Conservation (phyloP, 2,888 invertebrate species). For the Tetheella fluctuosa region DNA sequence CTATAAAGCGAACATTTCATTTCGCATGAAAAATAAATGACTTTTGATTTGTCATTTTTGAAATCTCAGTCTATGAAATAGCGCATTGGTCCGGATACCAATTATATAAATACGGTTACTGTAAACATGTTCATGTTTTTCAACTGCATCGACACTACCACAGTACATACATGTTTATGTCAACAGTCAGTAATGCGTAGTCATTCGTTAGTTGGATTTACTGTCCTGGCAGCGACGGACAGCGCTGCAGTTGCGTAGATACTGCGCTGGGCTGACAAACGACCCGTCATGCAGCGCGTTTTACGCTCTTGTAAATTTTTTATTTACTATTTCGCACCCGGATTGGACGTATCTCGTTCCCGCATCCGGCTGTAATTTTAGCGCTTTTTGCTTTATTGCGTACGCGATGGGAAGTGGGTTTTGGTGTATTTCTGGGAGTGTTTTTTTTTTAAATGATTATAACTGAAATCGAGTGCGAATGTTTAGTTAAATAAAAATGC, state of each 20-base stretch:
- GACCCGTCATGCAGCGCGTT: constrained; percentile 17
- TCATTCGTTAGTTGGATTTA: constrained; percentile 18
- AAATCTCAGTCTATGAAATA: not conserved
- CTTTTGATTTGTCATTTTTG: not conserved
- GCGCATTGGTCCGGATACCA: not conserved
- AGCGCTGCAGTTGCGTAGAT: constrained; percentile 16
- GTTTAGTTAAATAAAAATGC: not conserved
- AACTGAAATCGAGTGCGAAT: not conserved
- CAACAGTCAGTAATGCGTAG: not conserved
- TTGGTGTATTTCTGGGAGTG: not conserved
- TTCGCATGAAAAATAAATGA: not conserved
- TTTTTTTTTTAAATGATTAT: not conserved
- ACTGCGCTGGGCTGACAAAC: constrained; percentile 20
- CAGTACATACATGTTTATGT: not conserved
- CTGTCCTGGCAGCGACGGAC: constrained; percentile 1
- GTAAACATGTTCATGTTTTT: no score
- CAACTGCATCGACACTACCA: not conserved
- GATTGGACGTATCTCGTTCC: constrained; percentile 18
- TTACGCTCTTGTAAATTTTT: constrained; percentile 18
- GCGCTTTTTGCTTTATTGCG: constrained; percentile 5
- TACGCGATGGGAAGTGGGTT: not conserved
- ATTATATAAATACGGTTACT: no score
- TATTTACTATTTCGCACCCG: constrained; percentile 8
- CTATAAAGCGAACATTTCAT: not conserved
- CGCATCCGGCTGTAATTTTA: not conserved